phyloP scores from a whole-genome alignment of 1,140 invertebrate genomes.

The Brachystomella parvula region DNA sequence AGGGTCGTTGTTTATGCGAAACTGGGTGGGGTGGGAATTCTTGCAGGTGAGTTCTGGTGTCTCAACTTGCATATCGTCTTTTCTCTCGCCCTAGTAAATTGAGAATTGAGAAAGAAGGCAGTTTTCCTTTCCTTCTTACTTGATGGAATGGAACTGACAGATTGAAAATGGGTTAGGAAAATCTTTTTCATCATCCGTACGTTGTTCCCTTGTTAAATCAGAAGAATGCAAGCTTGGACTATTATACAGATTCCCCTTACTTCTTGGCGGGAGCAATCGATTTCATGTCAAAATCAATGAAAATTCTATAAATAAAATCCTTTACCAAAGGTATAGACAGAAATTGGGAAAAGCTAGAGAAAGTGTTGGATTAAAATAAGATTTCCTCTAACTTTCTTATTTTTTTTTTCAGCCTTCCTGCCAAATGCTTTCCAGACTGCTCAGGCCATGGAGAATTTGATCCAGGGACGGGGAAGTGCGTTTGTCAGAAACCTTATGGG shows the following conservation, averaged over 20 bases:
- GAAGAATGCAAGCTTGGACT: neutral
- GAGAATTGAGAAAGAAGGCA: too few relatives aligned
- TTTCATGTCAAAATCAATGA: neutral
- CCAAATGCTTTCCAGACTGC: constrained; percentile 79
- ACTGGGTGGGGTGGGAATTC: constrained; percentile 79
- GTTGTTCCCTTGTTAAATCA: neutral
- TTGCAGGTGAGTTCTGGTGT: constrained; percentile 36
- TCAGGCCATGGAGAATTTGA: constrained; percentile 84
- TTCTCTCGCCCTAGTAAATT: too few relatives aligned
- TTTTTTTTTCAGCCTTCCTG: constrained; percentile 54
- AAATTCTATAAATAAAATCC: neutral
- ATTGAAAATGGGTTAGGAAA: neutral
- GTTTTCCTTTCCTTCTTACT: too few relatives aligned
- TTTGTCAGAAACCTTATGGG: constrained; percentile 81
- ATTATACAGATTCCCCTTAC: too few relatives aligned
- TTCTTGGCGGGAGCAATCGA: neutral
- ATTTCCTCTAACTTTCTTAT: constrained; percentile 1
- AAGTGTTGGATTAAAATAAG: neutral
- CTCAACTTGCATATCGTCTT: too few relatives aligned
- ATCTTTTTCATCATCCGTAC: too few relatives aligned
- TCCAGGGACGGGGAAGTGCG: constrained; percentile 72
- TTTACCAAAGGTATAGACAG: neutral
- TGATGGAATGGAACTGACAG: neutral
- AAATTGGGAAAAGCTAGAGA: neutral
- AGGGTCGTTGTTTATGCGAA: constrained; percentile 88